A percentile compares a stretch with the other conserved stretches of the same genome.
These are phyloP conservation scores for Sussaba pulchella DNA, from an alignment of 2,888 invertebrate genomes.

Conservation along the genomic window DNA sequence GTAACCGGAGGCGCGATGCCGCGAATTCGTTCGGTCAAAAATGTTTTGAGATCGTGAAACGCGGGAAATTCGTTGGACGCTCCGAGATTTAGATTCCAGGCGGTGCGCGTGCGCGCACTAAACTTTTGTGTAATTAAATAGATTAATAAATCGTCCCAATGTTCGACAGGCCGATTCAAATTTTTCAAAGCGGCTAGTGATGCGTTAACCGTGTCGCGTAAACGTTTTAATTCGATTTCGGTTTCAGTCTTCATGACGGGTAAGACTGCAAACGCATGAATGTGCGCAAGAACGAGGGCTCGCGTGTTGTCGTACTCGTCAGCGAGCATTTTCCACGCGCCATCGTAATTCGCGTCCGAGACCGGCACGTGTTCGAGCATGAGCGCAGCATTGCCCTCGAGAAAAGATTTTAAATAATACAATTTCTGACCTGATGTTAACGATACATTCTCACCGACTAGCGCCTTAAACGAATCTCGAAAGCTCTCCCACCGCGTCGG, in stretches of 20 bases:
- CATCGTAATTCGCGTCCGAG: no score
- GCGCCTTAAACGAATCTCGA: constrained; percentile 20
- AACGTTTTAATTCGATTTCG: constrained; percentile 12
- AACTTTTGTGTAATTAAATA: constrained; percentile 21
- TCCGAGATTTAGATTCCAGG: neutral
- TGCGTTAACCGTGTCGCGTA: constrained; percentile 23
- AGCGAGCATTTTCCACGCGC: no score
- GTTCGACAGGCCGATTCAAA: constrained; percentile 30
- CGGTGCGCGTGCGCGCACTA: constrained; percentile 13
- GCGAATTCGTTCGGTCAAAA: no score
- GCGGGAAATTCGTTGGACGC: neutral
- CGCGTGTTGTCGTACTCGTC: no score
- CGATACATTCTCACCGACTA: constrained; percentile 30
- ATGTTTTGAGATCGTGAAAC: no score
- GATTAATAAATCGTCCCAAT: constrained; percentile 43
- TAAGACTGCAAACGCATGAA: constrained; percentile 13
- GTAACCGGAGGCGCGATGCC: no score
- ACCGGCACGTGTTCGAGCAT: no score
- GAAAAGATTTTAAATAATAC: neutral
- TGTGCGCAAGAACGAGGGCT: no score
- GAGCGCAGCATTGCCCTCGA: no score
- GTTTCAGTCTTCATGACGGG: constrained; percentile 24
- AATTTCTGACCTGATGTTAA: constrained; percentile 42
- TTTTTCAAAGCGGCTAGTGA: constrained; percentile 31
- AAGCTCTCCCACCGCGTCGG: constrained; percentile 33